Percentiles rank a stretch among this genome's conserved stretches.
Conservation (phyloP, 2,888 invertebrate genomes). For the Branchellion lobata region DNA sequence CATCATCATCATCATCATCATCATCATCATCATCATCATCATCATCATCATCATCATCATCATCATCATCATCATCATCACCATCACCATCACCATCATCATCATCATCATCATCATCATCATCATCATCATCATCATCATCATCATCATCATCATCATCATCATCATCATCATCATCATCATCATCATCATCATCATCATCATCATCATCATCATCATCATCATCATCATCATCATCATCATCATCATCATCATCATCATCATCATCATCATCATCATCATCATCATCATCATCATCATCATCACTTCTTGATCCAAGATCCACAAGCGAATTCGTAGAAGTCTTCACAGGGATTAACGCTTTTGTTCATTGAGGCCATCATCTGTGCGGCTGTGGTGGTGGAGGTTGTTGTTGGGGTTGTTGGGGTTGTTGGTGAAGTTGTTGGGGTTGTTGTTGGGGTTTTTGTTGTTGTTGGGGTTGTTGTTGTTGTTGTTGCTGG, state of each 20-base stretch:
- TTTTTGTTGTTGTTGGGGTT: neutral
- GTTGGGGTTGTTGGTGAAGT: neutral
- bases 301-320: conserved; percentile 64
- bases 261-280: too few relatives aligned
- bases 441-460: neutral
- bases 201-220: too few relatives aligned
- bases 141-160: neutral
- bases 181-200: too few relatives aligned
- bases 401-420: neutral
- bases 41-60: too few relatives aligned
- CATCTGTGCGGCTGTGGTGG: conserved; percentile 72
- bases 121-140: too few relatives aligned
- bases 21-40: too few relatives aligned
- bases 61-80: too few relatives aligned
- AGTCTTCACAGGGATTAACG: conserved; percentile 78
- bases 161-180: neutral
- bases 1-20: too few relatives aligned
- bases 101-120: neutral
- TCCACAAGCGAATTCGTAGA: conserved; percentile 83
- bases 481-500: too few relatives aligned
- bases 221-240: too few relatives aligned
- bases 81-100: neutral
- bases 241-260: too few relatives aligned
- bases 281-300: neutral
- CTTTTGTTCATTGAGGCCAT: conserved; percentile 77